Evolutionary conservation across 2,797 vertebrate genomes (phyloP).

Genomic region (Alcedo quadribrachys): DNA sequence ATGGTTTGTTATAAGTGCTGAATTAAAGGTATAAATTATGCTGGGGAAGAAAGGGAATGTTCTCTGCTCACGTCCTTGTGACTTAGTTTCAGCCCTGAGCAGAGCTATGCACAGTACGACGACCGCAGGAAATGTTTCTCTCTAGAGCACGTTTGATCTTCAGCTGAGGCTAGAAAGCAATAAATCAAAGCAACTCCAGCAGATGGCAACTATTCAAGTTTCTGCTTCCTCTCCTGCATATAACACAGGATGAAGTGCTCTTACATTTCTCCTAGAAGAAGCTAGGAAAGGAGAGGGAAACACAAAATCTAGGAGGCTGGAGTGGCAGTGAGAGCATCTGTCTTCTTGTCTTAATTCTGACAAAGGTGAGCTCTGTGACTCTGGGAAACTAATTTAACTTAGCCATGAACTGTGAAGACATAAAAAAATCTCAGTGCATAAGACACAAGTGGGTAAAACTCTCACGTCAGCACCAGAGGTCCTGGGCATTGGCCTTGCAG

Average conservation of each 20-base stretch:
- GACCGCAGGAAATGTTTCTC: slow-evolving; percentile 12
- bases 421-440: background rate
- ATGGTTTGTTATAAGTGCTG: background rate
- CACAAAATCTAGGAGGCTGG: background rate
- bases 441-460: background rate
- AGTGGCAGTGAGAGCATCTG: background rate
- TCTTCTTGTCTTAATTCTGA: background rate
- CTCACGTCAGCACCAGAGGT: background rate
- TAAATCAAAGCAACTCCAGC: slow-evolving; percentile 44
- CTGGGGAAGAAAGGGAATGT: background rate
- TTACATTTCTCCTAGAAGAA: background rate
- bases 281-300: background rate
- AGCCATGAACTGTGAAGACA: slow-evolving; percentile 1
- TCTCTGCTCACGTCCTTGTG: background rate
- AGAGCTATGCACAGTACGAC: background rate
- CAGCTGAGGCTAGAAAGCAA: slow-evolving; percentile 18
- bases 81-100: background rate
- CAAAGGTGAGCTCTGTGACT: slow-evolving; percentile 8
- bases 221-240: background rate
- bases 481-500: background rate
- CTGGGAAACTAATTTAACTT: slow-evolving; percentile 21
- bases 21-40: slow-evolving; percentile 7
- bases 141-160: slow-evolving; percentile 22
- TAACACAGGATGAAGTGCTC: background rate
- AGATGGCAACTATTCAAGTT: slow-evolving; percentile 42